These are phyloP conservation scores for Seriola quinqueradiata DNA, from an alignment of 2,113 vertebrate genomes.

Conservation along the genomic window DNA sequence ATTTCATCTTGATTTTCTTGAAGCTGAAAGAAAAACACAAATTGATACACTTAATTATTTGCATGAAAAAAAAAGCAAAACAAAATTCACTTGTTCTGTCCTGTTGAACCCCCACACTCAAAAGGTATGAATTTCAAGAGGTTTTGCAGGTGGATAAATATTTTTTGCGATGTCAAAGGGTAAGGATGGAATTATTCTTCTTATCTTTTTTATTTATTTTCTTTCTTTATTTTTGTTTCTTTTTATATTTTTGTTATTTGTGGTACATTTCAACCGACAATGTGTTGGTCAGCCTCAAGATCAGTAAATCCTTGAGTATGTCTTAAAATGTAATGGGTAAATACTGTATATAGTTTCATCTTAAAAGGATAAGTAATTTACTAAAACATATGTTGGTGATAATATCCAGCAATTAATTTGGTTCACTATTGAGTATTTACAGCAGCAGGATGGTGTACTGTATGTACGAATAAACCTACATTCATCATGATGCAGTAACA, in stretches of 20 bases:
- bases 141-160: no score
- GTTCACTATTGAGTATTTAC: background rate
- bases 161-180: no score
- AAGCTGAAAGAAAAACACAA: conserved; percentile 86
- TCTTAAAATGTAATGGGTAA: background rate
- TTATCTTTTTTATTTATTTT: background rate
- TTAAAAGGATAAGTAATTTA: background rate
- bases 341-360: background rate
- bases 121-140: background rate
- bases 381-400: background rate
- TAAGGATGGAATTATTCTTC: background rate
- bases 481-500: background rate
- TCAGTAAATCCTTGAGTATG: background rate
- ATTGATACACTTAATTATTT: background rate
- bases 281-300: background rate
- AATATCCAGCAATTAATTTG: no score
- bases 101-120: background rate
- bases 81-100: background rate
- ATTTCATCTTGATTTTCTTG: conserved; percentile 99
- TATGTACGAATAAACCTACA: background rate
- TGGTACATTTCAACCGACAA: background rate
- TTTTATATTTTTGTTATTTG: background rate
- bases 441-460: background rate
- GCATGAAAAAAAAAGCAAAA: background rate
- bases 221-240: background rate